Evolutionary conservation across 2,888 invertebrate genomes (phyloP).

Genomic region (Odontothrips loti): DNA sequence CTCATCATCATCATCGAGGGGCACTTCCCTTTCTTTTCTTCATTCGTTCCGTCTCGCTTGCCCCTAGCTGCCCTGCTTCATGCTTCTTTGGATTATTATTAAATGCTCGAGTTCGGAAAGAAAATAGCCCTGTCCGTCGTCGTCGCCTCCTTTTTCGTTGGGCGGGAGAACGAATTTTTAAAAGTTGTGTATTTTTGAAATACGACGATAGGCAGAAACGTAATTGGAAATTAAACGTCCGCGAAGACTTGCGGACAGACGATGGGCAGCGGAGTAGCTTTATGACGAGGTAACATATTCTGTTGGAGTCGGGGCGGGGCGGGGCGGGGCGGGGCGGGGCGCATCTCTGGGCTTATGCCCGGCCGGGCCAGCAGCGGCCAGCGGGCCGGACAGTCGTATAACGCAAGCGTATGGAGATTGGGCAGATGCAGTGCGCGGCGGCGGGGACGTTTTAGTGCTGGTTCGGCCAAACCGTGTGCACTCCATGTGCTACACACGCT

Average conservation of each 20-base stretch:
- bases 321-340: too few species aligned
- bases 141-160: neutral
- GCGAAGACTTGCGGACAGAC: too few species aligned
- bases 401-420: conserved; percentile 24
- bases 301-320: neutral
- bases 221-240: too few species aligned
- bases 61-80: neutral
- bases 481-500: neutral
- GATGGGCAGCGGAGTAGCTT: too few species aligned
- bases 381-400: conserved; percentile 19
- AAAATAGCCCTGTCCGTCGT: neutral
- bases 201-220: too few species aligned
- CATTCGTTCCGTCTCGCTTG: neutral
- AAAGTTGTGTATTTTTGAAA: too few species aligned
- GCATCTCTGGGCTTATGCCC: too few species aligned
- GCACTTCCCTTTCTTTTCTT: neutral
- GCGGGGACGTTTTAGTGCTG: neutral
- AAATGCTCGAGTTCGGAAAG: neutral
- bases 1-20: neutral
- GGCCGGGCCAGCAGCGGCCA: neutral
- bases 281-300: too few species aligned
- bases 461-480: neutral
- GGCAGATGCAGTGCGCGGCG: neutral
- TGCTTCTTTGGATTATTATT: too few species aligned
- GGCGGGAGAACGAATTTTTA: neutral